Evolutionary conservation across 2,888 invertebrate genomes (phyloP), one percentile per base, ranked within the genome.

Genomic region (Conchocele bisecta): DNA sequence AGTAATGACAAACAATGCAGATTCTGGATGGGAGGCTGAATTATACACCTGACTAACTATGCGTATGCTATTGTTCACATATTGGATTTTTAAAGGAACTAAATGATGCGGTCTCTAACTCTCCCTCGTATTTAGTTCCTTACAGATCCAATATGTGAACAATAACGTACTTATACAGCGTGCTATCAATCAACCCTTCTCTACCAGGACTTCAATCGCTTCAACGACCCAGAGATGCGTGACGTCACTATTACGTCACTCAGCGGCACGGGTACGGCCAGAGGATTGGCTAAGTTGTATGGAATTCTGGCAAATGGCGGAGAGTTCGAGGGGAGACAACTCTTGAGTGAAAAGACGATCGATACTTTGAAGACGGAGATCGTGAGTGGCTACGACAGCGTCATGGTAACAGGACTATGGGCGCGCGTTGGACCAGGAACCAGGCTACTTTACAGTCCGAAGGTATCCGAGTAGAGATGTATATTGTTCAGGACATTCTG

Each of bases 241-340:
- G 77, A 79, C n/a, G 78, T 86, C 24, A 86, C 89, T 0, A 66
- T 84, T 26, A 84, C 89, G 7, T 86, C 89, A 0, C 84, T 80
- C 4, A 83, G 83, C 31, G 91, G 87, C 5, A 82, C 85, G 33
- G 86, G 83, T 1, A 85, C 89, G n/a, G 90, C 89, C 0, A 58
- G 83, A 9, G 80, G 83, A 6, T 50, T 90, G 58, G 91, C 89
- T 3, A 86, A 87, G 61, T 68, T 89, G 15, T 87, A 83, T 66
- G 87, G 86, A 24, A 84, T 87, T 39, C 58, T 90, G n/a, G 83
- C 88, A 39, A 86, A 86, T 46, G 85, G 85, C 1, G 85, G 86
- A 6, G 44, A 72, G 9, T 17, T 82, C 13, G 76, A 77, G 1
- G 77, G 70, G 9, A 76, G 76, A 26, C 39, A 48, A 31, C 68